A percentile compares a stretch with the other conserved stretches of the same genome.
These are phyloP conservation scores for Pristionchus maxplancki DNA, from an alignment of 2,888 invertebrate genomes.

Conservation along the genomic window DNA sequence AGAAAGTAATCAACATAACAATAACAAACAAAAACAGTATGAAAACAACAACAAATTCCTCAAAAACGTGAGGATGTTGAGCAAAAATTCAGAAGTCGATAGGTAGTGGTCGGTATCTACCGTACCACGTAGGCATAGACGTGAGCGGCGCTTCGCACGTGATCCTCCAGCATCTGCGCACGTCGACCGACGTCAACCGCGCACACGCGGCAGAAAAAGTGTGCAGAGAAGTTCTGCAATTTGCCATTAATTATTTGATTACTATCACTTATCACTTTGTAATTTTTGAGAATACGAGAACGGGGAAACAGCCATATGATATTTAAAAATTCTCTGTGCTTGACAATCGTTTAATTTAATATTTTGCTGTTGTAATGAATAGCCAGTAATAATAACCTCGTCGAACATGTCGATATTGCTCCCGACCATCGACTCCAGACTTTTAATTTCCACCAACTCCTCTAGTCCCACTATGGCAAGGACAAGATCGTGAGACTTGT, in stretches of 20 bases:
- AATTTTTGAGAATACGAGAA: background rate
- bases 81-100: constrained; percentile 4
- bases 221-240: constrained; percentile 51
- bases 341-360: too few relatives aligned
- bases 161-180: constrained; percentile 55
- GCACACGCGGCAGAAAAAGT: constrained; percentile 63
- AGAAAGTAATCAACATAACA: background rate
- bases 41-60: constrained; percentile 7
- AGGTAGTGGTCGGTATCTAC: background rate
- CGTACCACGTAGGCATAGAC: constrained; percentile 60
- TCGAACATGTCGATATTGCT: background rate
- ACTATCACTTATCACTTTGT: background rate
- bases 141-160: constrained; percentile 59
- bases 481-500: constrained; percentile 59
- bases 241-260: background rate
- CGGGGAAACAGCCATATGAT: too few relatives aligned
- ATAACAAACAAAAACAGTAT: background rate
- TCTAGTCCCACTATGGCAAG: constrained; percentile 60
- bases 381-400: constrained; percentile 30
- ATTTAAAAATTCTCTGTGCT: too few relatives aligned
- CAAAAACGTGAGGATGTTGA: constrained; percentile 11
- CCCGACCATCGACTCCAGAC: constrained; percentile 6
- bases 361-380: too few relatives aligned
- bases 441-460: constrained; percentile 59
- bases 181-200: constrained; percentile 54